Evolutionary conservation across 2,113 vertebrate genomes (phyloP).

Genomic region (Neofelis nebulosa): DNA sequence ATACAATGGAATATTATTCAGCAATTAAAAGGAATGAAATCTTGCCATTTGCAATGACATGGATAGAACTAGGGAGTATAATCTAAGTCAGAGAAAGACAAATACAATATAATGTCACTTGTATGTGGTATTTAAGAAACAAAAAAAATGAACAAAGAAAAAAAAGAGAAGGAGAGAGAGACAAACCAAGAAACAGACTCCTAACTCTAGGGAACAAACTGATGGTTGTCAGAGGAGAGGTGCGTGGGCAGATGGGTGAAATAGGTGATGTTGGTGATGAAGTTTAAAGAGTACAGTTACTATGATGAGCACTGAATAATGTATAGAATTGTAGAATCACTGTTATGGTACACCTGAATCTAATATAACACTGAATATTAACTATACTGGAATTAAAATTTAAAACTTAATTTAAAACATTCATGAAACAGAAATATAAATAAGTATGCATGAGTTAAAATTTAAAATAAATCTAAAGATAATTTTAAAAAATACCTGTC

Average conservation of each 20-base stretch:
- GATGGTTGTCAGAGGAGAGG: background rate
- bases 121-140: background rate
- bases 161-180: background rate
- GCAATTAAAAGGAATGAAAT: too few species aligned
- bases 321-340: background rate
- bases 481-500: background rate
- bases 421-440: background rate
- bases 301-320: background rate
- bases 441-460: background rate
- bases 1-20: too few species aligned
- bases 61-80: too few species aligned
- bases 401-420: background rate
- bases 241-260: background rate
- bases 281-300: background rate
- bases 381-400: background rate
- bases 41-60: too few species aligned
- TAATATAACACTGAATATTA: background rate
- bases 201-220: background rate
- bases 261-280: background rate
- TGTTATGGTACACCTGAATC: background rate
- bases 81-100: too few species aligned
- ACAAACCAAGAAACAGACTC: background rate
- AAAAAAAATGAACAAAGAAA: background rate
- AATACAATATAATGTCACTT: too few species aligned
- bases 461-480: background rate